Evolutionary conservation across 2,888 invertebrate species (phyloP), one percentile per base, ranked within the genome.

Genomic region (Caenorhabditis macrosperma): DNA sequence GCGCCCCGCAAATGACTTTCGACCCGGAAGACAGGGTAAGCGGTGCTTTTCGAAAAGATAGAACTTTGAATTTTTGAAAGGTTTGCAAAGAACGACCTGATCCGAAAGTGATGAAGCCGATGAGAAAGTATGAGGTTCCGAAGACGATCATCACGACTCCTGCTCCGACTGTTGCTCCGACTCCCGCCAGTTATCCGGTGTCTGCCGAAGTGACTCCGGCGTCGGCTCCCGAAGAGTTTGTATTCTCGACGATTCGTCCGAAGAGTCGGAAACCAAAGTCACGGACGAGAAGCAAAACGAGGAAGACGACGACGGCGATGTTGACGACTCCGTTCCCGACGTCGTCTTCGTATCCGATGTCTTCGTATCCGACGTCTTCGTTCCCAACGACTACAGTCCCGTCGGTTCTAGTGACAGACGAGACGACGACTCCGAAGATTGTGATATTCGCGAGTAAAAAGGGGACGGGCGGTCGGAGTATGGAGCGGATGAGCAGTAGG

Each of bases 1-100:
- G 85, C 46, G 81, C 82, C 3, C 83, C 85, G 10, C 67, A 75
- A 22, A 82, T 82, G 82, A 74, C 78, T 0, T 85, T 85, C 46
- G 81, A 85, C 61, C 83, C 85, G 1, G 77, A 82, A 26, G 85
- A 85, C 67, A 75, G 77, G 55, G 85, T 84, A 38, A 59, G 78
- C 24, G 22, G 3, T 41, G 50, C n/a, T 10, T 28, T 17, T 33
- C 1, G 28, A 24, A 35, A 17, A n/a, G 20, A 2, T 28, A 10
- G 15, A 20, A 20, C 30, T 38, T 20, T 33, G 33, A 33, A 33
- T 41, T 44, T 24, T 30, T 26, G n/a, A 12, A n/a, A 78, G 77
- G 77, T 78, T 0, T 81, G 80, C 48, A 76, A 76, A 46, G 80
- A 81, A 10, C 60, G 63, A 10, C 24, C 48, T 4, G 77, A 78